Evolutionary conservation across 2,797 vertebrate genomes (phyloP).

Genomic region (Manis crassicaudata): DNA sequence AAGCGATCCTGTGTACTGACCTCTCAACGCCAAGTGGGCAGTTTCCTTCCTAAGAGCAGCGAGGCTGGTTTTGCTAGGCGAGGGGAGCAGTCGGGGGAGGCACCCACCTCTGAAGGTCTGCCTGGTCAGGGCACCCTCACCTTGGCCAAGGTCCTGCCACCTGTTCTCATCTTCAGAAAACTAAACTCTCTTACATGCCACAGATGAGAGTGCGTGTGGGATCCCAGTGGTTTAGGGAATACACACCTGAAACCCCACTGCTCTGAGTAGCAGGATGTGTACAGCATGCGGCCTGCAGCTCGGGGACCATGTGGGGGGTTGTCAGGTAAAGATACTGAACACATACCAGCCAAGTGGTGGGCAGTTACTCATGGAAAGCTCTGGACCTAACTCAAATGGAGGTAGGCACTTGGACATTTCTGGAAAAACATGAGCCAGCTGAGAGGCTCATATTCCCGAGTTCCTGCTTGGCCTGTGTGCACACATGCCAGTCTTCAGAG

Average conservation of each 20-base stretch:
- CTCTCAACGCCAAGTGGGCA: not conserved
- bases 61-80: not conserved
- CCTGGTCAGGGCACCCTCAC: not conserved
- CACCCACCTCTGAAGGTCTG: not conserved
- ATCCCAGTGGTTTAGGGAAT: not conserved
- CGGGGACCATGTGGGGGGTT: not conserved
- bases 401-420: not conserved
- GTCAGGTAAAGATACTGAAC: not conserved
- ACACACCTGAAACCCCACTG: not conserved
- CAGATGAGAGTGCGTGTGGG: not conserved
- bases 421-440: too few relatives aligned
- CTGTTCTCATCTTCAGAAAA: not conserved
- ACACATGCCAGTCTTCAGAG: not conserved
- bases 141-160: not conserved
- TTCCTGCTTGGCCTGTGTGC: not conserved
- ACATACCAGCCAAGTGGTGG: not conserved
- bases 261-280: too few relatives aligned
- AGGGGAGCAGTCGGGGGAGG: not conserved
- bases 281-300: too few relatives aligned
- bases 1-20: not conserved
- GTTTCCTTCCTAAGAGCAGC: not conserved
- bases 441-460: not conserved
- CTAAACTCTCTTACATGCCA: not conserved
- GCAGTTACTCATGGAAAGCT: not conserved
- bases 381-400: not conserved